Evolutionary conservation across 2,113 vertebrate species (phyloP), one percentile per base, ranked within the genome.

Genomic region (Microtus ochrogaster): DNA sequence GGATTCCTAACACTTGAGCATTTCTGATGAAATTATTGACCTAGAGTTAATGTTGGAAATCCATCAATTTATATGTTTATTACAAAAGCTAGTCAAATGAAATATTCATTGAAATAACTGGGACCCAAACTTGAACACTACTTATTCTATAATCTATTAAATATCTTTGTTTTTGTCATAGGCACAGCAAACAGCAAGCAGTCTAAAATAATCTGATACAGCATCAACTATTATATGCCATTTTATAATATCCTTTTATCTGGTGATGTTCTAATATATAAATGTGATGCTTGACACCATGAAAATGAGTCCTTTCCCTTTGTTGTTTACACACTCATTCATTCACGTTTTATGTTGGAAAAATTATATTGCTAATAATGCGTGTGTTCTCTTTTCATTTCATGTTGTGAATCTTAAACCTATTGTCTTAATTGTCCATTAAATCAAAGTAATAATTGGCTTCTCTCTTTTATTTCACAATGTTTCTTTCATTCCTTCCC

Each of bases 111-210:
- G 88, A 89, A 96, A 81, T 84, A 87, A 87, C 26, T 1, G 2
- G 30, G 4, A 9, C 14, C 21, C 19, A 77, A 41, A 77, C 87
- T 68, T 89, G 7, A 97, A 78, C 24, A 78, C 58, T 44, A 88
- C 77, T 72, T 93, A 94, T 93, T 93, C 49, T 84, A 73, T 81
- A 94, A 92, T 94, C 44, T 92, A 79, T 88, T 83, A 28, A 89
- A 3, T 90, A 55, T 63, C 73, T 77, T 77, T 95, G 66, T 55
- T 55, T 55, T 55, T 55, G 52, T 65, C 68, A 90, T 89, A 95
- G 78, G 49, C 33, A 96, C 30, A 74, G 26, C 82, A 95, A 95
- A 89, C n/a, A 36, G n/a, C 9, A 90, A 65, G 33, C 10, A 22
- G 5, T 52, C 65, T 93, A 72, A 86, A 90, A 91, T 92, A 83